phyloP scores from a whole-genome alignment of 2,797 vertebrate species.

The Amazona ochrocephala region DNA sequence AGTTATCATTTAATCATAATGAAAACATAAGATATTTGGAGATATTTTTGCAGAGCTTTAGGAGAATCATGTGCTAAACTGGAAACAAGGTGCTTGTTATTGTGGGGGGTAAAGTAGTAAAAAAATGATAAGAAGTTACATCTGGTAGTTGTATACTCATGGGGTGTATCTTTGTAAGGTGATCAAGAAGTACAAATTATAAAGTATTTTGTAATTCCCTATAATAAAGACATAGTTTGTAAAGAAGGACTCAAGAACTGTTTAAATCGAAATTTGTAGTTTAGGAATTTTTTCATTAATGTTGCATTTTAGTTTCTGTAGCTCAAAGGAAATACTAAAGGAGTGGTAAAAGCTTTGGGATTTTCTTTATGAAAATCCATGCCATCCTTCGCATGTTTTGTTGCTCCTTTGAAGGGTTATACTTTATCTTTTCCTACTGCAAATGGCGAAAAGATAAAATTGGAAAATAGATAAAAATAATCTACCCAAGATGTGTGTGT shows the following conservation, averaged over 20 bases:
- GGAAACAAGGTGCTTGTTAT: background rate
- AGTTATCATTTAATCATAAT: background rate
- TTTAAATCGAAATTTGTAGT: background rate
- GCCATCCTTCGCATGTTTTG: background rate
- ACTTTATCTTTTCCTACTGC: background rate
- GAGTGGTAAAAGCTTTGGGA: background rate
- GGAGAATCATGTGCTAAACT: background rate
- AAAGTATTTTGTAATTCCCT: background rate
- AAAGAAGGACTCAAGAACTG: background rate
- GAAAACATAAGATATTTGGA: background rate
- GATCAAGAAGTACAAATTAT: background rate
- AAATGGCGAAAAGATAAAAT: background rate
- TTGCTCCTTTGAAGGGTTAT: background rate
- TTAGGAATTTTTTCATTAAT: background rate
- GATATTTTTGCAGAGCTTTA: background rate
- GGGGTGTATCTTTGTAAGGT: background rate
- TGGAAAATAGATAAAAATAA: conserved; percentile 19
- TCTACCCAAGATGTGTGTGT: background rate
- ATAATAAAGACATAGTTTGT: background rate
- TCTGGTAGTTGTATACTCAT: background rate
- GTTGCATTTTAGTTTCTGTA: background rate
- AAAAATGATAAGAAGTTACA: background rate
- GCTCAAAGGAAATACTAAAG: background rate
- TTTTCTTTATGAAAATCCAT: background rate
- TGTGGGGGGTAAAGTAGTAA: background rate